Evolutionary conservation across 2,888 invertebrate species (phyloP).

Genomic region (Hanleya hanleyi): DNA sequence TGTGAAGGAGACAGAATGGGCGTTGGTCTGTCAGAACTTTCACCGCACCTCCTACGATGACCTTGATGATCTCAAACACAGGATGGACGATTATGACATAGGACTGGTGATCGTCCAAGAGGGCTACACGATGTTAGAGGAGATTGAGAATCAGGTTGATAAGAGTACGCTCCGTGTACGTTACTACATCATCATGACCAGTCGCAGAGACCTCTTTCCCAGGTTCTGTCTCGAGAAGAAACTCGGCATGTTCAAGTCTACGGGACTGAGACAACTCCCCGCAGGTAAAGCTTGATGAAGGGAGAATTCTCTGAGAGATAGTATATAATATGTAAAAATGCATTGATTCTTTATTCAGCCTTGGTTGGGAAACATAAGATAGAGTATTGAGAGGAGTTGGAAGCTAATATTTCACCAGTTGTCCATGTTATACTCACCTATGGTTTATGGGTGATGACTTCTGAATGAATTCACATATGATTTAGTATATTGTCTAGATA

Average conservation of each 20-base stretch:
- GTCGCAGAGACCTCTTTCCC: constrained; percentile 68
- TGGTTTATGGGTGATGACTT: too few relatives aligned
- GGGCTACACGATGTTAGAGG: constrained; percentile 17
- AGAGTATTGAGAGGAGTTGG: too few relatives aligned
- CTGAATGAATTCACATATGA: too few relatives aligned
- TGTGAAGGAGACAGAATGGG: constrained; percentile 77
- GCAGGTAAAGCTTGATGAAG: too few relatives aligned
- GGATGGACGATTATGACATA: constrained; percentile 80
- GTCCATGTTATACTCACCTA: neutral
- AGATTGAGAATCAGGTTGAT: constrained; percentile 33
- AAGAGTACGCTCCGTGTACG: constrained; percentile 75
- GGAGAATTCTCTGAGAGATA: too few relatives aligned
- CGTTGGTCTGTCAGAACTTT: constrained; percentile 79
- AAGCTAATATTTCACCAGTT: neutral
- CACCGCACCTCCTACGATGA: constrained; percentile 78
- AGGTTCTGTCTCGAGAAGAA: constrained; percentile 76
- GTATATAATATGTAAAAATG: too few relatives aligned
- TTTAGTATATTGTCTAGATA: too few relatives aligned
- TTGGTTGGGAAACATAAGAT: too few relatives aligned
- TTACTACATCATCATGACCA: constrained; percentile 79
- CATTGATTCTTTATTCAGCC: too few relatives aligned
- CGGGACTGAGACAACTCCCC: constrained; percentile 12
- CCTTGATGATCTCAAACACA: constrained; percentile 77
- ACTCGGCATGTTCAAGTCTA: constrained; percentile 77
- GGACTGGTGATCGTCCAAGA: constrained; percentile 80